Percentiles rank a stretch among this genome's conserved stretches.
phyloP scores from a whole-genome alignment of 2,888 invertebrate species.

The Phoenoteleia sp. region DNA sequence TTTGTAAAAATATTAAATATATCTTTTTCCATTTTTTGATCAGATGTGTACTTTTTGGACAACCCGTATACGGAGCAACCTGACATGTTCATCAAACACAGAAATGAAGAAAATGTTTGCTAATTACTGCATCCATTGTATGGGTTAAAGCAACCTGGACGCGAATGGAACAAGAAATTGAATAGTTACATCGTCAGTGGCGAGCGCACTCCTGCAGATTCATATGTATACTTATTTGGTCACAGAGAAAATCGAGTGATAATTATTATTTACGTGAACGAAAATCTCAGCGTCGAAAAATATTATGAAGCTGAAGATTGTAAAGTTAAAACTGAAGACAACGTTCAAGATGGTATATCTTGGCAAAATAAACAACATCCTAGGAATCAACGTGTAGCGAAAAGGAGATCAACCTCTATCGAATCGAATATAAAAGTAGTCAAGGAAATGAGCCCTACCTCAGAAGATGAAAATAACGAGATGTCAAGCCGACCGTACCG shows the following conservation, averaged over 20 bases:
- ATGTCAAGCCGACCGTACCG: slow-evolving; percentile 62
- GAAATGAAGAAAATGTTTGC: slow-evolving; percentile 60
- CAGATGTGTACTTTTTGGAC: too few relatives aligned
- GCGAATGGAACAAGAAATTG: slow-evolving; percentile 55
- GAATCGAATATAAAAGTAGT: slow-evolving; percentile 39
- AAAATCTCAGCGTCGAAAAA: slow-evolving; percentile 51
- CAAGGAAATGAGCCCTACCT: slow-evolving; percentile 28
- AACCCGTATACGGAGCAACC: too few relatives aligned
- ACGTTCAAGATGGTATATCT: slow-evolving; percentile 65
- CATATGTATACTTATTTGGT: slow-evolving; percentile 59
- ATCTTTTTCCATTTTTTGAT: too few relatives aligned
- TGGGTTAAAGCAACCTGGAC: slow-evolving; percentile 64
- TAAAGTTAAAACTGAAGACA: slow-evolving; percentile 54
- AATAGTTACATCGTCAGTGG: slow-evolving; percentile 10
- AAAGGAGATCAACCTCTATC: slow-evolving; percentile 29
- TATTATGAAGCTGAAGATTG: slow-evolving; percentile 4
- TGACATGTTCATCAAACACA: slow-evolving; percentile 29
- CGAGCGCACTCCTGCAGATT: slow-evolving; percentile 40
- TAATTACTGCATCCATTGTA: slow-evolving; percentile 54
- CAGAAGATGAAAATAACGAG: slow-evolving; percentile 34
- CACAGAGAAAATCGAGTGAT: slow-evolving; percentile 26
- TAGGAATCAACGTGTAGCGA: slow-evolving; percentile 2
- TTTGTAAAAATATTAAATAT: too few relatives aligned
- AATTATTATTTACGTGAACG: slow-evolving; percentile 24
- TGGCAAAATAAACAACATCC: slow-evolving; percentile 50